Conservation (phyloP, 2,797 vertebrate genomes). For the Sciaenops ocellatus region DNA sequence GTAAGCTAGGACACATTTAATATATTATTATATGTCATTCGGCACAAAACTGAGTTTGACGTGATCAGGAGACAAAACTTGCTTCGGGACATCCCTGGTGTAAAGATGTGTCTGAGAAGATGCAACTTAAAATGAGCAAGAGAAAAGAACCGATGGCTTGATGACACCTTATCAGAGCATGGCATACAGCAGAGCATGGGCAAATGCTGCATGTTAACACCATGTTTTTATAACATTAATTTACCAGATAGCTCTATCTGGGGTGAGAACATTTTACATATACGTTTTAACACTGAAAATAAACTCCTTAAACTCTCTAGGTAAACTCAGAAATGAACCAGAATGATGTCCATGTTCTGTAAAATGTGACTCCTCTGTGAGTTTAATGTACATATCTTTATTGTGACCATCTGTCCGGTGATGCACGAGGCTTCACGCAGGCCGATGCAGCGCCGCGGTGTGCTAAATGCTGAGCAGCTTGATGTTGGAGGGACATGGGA, state of each 20-base stretch:
- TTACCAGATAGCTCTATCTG: background rate
- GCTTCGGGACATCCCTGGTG: background rate
- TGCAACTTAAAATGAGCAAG: conserved; percentile 19
- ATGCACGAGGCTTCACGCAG: conserved; percentile 38
- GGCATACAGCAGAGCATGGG: no score
- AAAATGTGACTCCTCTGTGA: background rate
- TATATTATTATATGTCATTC: background rate
- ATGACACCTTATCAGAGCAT: conserved; percentile 15
- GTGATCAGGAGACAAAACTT: conserved; percentile 7
- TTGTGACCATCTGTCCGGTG: conserved; percentile 17
- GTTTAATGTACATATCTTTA: background rate
- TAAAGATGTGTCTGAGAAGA: conserved; percentile 12
- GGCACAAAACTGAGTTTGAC: background rate
- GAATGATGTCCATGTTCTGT: conserved; percentile 13
- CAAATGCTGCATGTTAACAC: conserved; percentile 11
- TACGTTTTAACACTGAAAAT: background rate
- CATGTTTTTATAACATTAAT: background rate
- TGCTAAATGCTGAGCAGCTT: conserved; percentile 52
- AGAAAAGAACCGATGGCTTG: background rate
- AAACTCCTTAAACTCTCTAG: background rate
- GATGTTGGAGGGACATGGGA: conserved; percentile 66
- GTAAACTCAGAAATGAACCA: conserved; percentile 1
- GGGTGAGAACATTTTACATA: background rate
- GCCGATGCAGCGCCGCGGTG: conserved; percentile 30
- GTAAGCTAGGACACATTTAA: background rate